Evolutionary conservation across 2,888 invertebrate species (phyloP), one percentile per base, ranked within the genome.

Genomic region (Andrena bicolor): DNA sequence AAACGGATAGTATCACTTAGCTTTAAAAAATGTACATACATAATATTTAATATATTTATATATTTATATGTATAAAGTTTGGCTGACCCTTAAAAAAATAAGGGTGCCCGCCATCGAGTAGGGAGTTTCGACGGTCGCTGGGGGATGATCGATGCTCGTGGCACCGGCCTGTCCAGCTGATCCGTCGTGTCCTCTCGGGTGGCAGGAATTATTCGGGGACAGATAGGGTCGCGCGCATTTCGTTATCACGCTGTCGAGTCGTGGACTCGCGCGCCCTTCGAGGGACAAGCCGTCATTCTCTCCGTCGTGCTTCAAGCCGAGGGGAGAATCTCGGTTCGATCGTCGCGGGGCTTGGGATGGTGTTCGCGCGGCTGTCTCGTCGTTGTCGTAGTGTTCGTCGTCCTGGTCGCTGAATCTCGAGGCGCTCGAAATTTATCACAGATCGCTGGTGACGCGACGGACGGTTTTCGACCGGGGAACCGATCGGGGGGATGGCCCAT

Each of bases 241-340:
- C 91, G 91, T 88, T 87, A 89, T 91, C 56, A 91, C 89, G 88
- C 49, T 53, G 51, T 90, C 87, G 90, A 90, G 90, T 90, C 80
- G 82, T 89, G 87, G 84, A 88, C 84, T 65, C 76, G 65, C 41
- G 41, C 41, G 13, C 41, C 56, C 56, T 76, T 74, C 77, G 83
- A 70, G 78, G 80, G 71, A 84, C 88, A 82, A 78, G 80, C 78
- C 71, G 72, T 85, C 75, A 83, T 79, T 88, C 84, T 82, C 84
- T 80, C 81, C 41, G 30, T 23, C 26, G 3, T 56, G 23, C 6
- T 51, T 16, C 13, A n/a, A 41, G 64, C 61, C n/a, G 30, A 30
- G 41, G 23, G 71, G 20, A 23, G 61, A 58, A 32, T 23, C 10
- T 16, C 58, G 35, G 58, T 41, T 30, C 13, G 30, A 20, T 49